Evolutionary conservation across 2,888 invertebrate species (phyloP), one percentile per base, ranked within the genome.

Genomic region (Acleris holmiana): DNA sequence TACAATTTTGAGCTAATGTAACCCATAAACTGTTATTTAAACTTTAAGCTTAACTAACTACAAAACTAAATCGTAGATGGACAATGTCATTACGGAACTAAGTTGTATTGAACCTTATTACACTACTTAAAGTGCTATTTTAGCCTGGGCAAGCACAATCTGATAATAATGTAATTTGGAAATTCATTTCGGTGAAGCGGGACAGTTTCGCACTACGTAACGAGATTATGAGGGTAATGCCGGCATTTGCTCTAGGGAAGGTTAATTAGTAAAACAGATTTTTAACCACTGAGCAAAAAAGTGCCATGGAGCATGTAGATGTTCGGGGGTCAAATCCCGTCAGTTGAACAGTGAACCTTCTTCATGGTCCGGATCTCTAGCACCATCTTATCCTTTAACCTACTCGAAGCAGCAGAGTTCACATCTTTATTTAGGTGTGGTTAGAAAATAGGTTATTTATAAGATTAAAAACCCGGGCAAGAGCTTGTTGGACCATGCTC

Each of bases 141-240:
- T 17, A 55, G 49, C 21, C 23, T 49, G 54, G 2, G 13, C 35
- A 35, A 2, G 35, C 2, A 4, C 35, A 35, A 35, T 21, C 35
- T 7, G 18, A 54, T 17, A 4, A 49, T 25, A 48, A 56, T 8
- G 23, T 62, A 56, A 55, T 62, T 62, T 56, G 8, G 44, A 50
- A 62, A 56, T 60, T 48, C 65, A 56, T 60, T 57, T 40, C 44
- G 41, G 25, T 54, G 61, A 54, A 53, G 61, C n/a, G 41, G 25
- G 47, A 50, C 56, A 66, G 58, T 49, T 62, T 62, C 46, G 35
- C 49, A 57, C 51, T 46, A 40, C 35, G 29, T 57, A 63, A 57
- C 40, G 57, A 51, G 63, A 63, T 63, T 63, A 63, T 57, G 51
- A 23, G 57, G 57, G 46, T 63, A 51, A 57, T 56, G 61, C 29